Evolutionary conservation across 2,888 invertebrate genomes (phyloP), one percentile per base, ranked within the genome.

Genomic region (Kryphioiulus occultus): DNA sequence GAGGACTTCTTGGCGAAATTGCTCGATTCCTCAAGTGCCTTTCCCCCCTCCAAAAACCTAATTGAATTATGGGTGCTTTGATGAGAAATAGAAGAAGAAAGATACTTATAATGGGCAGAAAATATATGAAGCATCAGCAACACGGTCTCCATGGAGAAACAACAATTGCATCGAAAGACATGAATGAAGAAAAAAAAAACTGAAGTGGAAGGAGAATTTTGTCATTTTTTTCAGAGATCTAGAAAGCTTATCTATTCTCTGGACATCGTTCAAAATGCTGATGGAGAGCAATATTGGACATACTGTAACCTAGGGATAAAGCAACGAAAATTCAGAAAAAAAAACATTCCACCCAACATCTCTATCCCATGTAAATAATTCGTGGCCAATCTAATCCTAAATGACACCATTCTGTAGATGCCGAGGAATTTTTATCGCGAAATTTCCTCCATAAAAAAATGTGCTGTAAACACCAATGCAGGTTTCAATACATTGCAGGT

Each of bases 91-190:
- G 44, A 44, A 44, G 78, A 78, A 78, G 78, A 78, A 26, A 30
- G 22, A 22, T 78, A 78, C 22, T 30, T 78, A 78, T 78, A 78
- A 78, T 78, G 22, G 78, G 78, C 78, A 78, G 30, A 30, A 30
- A 78, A 78, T 78, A n/a, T n/a, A 78, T 15, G 78, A 78, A 78
- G 78, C 78, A 78, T 78, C 78, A 78, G 30, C 78, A 68, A 26
- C 26, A 26, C 7, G 19, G 22, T 68, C 26, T 68, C 68, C 26
- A 68, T 68, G 68, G 68, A 78, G 30, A 78, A 78, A 78, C 30
- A 30, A 15, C 78, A 78, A 78, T 78, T 30, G 78, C 26, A 30
- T 0, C 26, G 26, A 68, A 68, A 68, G 68, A 68, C 0, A 68
- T 68, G 68, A 22, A 19, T 17, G 53, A 17, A 53, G n/a, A 53